A percentile compares a stretch with the other conserved stretches of the same genome.
Evolutionary conservation across 1,140 invertebrate species (phyloP).

Genomic region (Venustaconcha ellipsiformis): DNA sequence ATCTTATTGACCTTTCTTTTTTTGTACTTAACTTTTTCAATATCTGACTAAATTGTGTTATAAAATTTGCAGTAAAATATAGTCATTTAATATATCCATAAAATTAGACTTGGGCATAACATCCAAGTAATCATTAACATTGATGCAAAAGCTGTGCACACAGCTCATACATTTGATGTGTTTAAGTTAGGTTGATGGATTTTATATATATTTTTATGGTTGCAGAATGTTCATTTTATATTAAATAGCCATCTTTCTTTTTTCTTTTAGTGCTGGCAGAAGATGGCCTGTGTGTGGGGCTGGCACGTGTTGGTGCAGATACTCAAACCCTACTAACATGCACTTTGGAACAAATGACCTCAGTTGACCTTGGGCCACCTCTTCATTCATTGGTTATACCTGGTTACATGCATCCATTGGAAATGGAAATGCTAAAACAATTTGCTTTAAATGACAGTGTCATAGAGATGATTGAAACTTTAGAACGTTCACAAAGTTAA

Average conservation of each 20-base stretch:
- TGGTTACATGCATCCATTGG: slow-evolving; percentile 89
- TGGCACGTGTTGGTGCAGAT: slow-evolving; percentile 89
- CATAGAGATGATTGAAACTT: slow-evolving; percentile 6
- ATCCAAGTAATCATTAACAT: too few species aligned
- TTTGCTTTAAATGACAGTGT: slow-evolving; percentile 58
- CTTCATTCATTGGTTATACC: slow-evolving; percentile 94
- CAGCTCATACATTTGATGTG: not conserved
- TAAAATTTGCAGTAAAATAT: too few species aligned
- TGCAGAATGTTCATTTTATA: not conserved
- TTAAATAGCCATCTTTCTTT: not conserved
- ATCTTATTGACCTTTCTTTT: too few species aligned
- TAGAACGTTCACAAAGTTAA: too few species aligned
- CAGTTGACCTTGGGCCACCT: slow-evolving; percentile 86
- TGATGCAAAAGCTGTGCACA: too few species aligned
- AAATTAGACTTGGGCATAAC: too few species aligned
- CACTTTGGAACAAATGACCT: slow-evolving; percentile 81
- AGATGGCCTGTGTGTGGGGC: slow-evolving; percentile 81
- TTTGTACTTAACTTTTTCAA: too few species aligned
- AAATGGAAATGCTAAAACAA: slow-evolving; percentile 83
- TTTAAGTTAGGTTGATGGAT: not conserved
- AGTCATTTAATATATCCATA: too few species aligned
- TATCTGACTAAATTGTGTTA: too few species aligned
- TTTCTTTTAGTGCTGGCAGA: slow-evolving; percentile 57
- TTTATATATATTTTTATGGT: not conserved
- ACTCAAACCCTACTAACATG: slow-evolving; percentile 84